Percentiles rank a stretch among this genome's conserved stretches.
These are phyloP conservation scores for Parapsyche elsis DNA, from an alignment of 1,140 invertebrate species.

Conservation along the genomic window DNA sequence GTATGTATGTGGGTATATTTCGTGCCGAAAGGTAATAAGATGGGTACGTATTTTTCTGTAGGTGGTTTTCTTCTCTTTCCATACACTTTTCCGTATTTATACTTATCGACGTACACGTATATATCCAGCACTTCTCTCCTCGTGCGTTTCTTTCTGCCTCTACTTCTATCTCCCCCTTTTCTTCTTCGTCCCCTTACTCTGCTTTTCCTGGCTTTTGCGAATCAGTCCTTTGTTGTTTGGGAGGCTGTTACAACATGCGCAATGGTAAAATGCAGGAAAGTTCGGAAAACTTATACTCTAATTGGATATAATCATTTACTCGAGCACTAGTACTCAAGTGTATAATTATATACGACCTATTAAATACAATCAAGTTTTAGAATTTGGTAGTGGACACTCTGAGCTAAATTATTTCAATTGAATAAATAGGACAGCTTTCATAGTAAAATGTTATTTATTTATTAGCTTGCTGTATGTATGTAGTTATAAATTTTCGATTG, in stretches of 20 bases:
- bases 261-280: neutral
- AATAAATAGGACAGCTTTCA: too few species aligned
- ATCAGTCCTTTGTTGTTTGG: conserved; percentile 51
- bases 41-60: conserved; percentile 54
- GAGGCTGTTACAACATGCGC: conserved; percentile 31
- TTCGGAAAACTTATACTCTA: too few species aligned
- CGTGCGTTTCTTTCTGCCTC: conserved; percentile 40
- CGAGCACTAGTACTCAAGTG: too few species aligned
- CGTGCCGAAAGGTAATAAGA: conserved; percentile 56
- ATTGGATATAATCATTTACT: too few species aligned
- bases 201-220: conserved; percentile 1
- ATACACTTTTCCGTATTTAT: neutral
- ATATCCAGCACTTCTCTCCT: conserved; percentile 49
- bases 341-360: too few species aligned
- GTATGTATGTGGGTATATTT: conserved; percentile 29
- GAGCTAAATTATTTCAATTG: too few species aligned
- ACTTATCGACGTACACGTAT: conserved; percentile 30
- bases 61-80: conserved; percentile 23
- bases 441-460: too few species aligned
- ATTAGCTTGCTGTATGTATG: too few species aligned
- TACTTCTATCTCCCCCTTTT: neutral
- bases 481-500: too few species aligned
- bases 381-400: too few species aligned
- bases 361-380: too few species aligned
- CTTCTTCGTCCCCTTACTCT: neutral